A percentile compares a stretch with the other conserved stretches of the same genome.
Evolutionary conservation across 2,888 invertebrate species (phyloP).

Genomic region (Serripes groenlandicus): DNA sequence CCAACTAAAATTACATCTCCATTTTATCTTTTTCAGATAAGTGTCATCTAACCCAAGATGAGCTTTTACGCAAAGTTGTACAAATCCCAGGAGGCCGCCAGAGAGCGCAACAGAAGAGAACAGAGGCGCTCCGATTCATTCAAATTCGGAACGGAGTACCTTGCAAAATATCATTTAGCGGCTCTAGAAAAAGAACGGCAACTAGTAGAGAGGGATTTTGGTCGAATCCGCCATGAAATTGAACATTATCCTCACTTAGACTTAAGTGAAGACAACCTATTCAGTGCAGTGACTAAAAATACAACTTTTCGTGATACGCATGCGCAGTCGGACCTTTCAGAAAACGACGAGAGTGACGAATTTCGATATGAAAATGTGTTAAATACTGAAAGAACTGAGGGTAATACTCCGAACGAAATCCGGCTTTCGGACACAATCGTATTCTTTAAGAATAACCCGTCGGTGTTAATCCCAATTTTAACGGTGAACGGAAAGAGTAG

Average conservation of each 20-base stretch:
- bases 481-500: conserved; percentile 57
- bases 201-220: conserved; percentile 68
- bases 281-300: background rate
- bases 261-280: background rate
- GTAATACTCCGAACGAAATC: conserved; percentile 51
- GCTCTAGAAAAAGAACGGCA: conserved; percentile 63
- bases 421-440: conserved; percentile 53
- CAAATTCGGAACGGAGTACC: conserved; percentile 62
- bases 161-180: conserved; percentile 55
- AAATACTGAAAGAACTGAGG: background rate
- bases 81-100: conserved; percentile 66
- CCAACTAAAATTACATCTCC: too few species aligned
- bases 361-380: background rate
- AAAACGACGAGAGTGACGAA: background rate
- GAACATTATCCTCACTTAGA: conserved; percentile 43
- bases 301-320: background rate
- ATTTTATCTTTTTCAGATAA: too few species aligned
- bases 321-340: background rate
- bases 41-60: too few species aligned
- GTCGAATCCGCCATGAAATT: conserved; percentile 60
- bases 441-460: conserved; percentile 62
- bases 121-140: conserved; percentile 62
- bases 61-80: conserved; percentile 61
- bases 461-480: conserved; percentile 59
- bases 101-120: conserved; percentile 69